Base-by-base conservation (phyloP, 2,113 vertebrate genomes). In the Cyprinus carpio region DNA sequence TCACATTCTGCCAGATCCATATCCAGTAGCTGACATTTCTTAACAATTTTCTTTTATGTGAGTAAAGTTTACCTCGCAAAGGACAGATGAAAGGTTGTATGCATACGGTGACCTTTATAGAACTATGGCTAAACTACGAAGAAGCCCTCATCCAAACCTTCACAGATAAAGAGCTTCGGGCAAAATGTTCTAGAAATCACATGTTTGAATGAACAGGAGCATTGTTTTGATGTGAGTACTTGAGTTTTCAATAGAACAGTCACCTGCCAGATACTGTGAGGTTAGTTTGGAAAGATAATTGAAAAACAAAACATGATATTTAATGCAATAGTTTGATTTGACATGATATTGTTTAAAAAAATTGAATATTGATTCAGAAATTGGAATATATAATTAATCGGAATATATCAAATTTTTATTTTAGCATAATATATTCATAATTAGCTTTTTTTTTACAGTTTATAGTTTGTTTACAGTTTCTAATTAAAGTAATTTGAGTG, bases 101-200 rank as follows among this genome's bases (percentile, higher is more conserved):
- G 84, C 31, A 46, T 85, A 29, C 11, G 0, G 29, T 90, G 89
- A 87, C 87, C 86, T 90, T 88, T 88, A 84, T 46, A 37, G 77
- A 51, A 51, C 62, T 86, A 23, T 18, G 74, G 60, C 13, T 86
- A 85, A 78, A 80, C 77, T 87, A 83, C 7, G 34, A 58, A 64
- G 62, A 40, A 65, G 62, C n/a, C 34, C 49, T 71, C 46, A 51
- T 85, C 75, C 34, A 67, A 75, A 85, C 46, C 54, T 40, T 56
- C 46, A 27, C 40, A 25, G 56, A 72, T 49, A 65, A 60, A 20
- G 65, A 43, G 62, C 67, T 77, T 54, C 23, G 86, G 49, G 69
- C 82, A 71, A 62, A 51, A 37, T 6, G 23, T 72, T 29, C 9
- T 31, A 79, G 60, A 87, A 80, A 51, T 62, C 6, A 82, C 11